phyloP scores from a whole-genome alignment of 1,140 invertebrate genomes.

The Psix sp. region DNA sequence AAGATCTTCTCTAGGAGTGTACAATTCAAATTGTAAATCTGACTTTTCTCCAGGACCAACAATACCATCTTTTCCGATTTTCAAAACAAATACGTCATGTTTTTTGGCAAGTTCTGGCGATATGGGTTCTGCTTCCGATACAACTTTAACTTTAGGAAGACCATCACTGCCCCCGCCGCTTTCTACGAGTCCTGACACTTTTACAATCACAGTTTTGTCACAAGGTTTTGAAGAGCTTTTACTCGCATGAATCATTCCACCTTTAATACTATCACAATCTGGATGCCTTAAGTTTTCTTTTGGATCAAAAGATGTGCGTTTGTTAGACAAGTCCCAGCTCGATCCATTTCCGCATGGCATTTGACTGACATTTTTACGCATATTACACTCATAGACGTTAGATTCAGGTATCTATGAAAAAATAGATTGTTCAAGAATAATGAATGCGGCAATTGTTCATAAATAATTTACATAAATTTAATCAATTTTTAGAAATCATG shows the following conservation, averaged over 20 bases:
- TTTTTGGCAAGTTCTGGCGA: conserved; percentile 31
- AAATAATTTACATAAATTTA: no score
- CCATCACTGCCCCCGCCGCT: conserved; percentile 35
- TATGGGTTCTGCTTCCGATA: conserved; percentile 42
- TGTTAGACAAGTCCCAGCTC: no score
- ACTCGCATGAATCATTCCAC: conserved; percentile 60
- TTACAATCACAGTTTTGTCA: conserved; percentile 71
- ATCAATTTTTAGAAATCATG: no score
- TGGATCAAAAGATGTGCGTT: background rate
- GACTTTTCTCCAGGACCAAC: conserved; percentile 71
- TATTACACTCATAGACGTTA: no score
- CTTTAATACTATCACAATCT: background rate
- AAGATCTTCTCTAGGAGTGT: conserved; percentile 70
- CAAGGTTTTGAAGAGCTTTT: conserved; percentile 58
- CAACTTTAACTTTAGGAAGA: conserved; percentile 64
- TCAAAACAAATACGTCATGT: conserved; percentile 71
- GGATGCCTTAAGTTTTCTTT: background rate
- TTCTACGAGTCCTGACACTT: conserved; percentile 66
- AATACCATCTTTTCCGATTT: conserved; percentile 74
- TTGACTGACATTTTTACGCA: no score
- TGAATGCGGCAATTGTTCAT: no score
- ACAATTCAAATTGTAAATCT: conserved; percentile 73
- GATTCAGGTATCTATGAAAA: no score
- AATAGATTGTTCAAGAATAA: no score
- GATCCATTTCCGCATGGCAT: no score